A percentile compares a stretch with the other conserved stretches of the same genome.
phyloP scores from a whole-genome alignment of 2,113 vertebrate genomes.

The Grammomys surdaster region DNA sequence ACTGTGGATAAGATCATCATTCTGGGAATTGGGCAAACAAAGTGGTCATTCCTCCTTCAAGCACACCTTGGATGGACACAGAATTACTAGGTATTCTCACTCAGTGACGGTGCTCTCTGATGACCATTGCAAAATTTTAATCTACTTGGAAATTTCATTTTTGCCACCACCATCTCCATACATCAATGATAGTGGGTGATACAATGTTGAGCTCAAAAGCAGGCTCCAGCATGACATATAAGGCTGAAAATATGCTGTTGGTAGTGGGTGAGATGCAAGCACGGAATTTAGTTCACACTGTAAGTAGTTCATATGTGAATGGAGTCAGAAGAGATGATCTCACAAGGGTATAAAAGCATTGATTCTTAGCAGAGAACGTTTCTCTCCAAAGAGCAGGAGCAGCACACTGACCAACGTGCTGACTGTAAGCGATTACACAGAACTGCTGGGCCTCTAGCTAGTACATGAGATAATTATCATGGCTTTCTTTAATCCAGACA shows the following conservation, averaged over 20 bases:
- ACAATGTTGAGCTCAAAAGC: background rate
- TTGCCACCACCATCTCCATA: background rate
- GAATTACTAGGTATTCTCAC: background rate
- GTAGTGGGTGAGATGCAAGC: background rate
- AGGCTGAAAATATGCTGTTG: background rate
- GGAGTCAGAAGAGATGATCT: background rate
- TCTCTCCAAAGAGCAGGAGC: background rate
- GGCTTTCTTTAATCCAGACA: background rate
- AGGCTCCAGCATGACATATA: background rate
- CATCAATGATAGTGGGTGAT: background rate
- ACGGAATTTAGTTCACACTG: background rate
- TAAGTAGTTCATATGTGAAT: background rate
- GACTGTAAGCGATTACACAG: background rate
- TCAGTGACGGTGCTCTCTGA: background rate
- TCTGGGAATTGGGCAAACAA: background rate
- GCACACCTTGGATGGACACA: background rate
- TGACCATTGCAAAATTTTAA: background rate
- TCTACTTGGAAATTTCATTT: background rate
- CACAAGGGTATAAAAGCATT: background rate
- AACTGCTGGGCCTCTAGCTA: background rate
- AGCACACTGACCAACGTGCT: background rate
- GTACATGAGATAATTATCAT: background rate
- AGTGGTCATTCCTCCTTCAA: background rate
- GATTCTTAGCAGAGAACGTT: background rate
- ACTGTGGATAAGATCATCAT: background rate